Evolutionary conservation across 2,113 vertebrate genomes (phyloP).

Genomic region (Smithornis capensis): DNA sequence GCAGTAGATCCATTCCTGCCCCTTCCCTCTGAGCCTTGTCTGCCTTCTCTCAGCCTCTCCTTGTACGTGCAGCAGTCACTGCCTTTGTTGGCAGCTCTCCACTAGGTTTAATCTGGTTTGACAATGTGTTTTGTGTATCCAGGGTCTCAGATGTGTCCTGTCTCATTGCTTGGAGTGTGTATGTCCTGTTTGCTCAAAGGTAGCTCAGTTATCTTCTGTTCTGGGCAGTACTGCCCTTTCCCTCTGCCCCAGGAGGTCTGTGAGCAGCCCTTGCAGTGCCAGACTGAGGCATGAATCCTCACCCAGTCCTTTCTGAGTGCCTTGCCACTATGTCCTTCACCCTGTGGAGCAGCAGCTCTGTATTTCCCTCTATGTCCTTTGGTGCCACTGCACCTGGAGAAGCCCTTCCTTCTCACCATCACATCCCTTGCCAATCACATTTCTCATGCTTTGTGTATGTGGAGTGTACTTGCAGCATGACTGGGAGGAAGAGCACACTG

Average conservation of each 20-base stretch:
- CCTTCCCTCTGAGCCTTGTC: not conserved
- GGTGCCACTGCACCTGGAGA: not conserved
- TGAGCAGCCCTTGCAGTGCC: not conserved
- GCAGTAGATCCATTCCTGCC: not conserved
- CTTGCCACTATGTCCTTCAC: rapidly evolving
- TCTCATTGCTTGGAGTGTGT: not conserved
- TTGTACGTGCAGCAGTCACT: not conserved
- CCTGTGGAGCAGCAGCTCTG: rapidly evolving
- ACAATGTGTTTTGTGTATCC: rapidly evolving
- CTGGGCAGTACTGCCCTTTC: not conserved
- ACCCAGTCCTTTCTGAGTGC: not conserved
- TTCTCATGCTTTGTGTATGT: not conserved
- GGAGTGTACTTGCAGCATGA: not conserved
- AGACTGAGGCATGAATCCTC: not conserved
- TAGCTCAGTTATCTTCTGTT: not conserved
- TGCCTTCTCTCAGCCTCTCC: not conserved
- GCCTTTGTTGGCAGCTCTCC: not conserved
- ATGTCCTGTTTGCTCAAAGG: not conserved
- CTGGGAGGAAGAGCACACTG: rapidly evolving
- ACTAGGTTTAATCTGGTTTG: rapidly evolving
- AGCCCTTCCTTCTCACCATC: not conserved
- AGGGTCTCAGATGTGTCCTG: rapidly evolving
- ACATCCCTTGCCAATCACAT: rapidly evolving
- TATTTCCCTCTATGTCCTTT: not conserved
- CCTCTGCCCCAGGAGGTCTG: not conserved